These are phyloP conservation scores for Plebejus melissa DNA, from an alignment of 2,888 invertebrate species.

Conservation along the genomic window DNA sequence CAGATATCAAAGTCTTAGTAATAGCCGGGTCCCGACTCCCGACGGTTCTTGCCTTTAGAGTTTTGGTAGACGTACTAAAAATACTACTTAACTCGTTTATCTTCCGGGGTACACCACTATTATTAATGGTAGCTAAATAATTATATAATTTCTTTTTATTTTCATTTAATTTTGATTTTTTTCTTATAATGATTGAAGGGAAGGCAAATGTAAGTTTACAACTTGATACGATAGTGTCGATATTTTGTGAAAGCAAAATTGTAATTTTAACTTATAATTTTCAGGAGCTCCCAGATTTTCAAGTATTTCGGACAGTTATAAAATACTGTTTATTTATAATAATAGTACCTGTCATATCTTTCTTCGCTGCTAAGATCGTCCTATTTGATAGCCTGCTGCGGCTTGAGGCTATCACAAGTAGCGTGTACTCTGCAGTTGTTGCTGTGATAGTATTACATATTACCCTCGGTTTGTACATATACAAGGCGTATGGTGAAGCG, in stretches of 20 bases:
- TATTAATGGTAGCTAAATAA: conserved; percentile 42
- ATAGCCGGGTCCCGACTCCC: too few relatives aligned
- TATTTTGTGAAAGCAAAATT: neutral
- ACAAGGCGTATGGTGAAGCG: conserved; percentile 84
- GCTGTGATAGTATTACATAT: conserved; percentile 87
- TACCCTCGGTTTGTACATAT: conserved; percentile 88
- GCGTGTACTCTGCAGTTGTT: conserved; percentile 88
- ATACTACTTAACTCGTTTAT: too few relatives aligned
- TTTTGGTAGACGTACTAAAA: too few relatives aligned
- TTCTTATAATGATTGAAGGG: conserved; percentile 74
- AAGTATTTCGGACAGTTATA: conserved; percentile 86
- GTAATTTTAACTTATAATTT: conserved; percentile 42
- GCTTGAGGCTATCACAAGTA: conserved; percentile 80
- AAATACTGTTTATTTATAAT: conserved; percentile 88
- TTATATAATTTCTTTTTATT: conserved; percentile 36
- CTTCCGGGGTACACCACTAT: neutral
- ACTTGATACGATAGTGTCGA: neutral
- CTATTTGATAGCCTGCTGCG: conserved; percentile 83
- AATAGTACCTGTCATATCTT: conserved; percentile 85
- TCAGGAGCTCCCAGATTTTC: conserved; percentile 83
- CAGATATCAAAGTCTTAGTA: too few relatives aligned
- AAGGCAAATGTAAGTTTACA: conserved; percentile 69
- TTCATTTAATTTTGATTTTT: conserved; percentile 51
- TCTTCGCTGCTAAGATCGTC: conserved; percentile 84
- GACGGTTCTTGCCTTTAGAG: too few relatives aligned